phyloP scores from a whole-genome alignment of 2,888 invertebrate species.

The Athripsodes cinereus region DNA sequence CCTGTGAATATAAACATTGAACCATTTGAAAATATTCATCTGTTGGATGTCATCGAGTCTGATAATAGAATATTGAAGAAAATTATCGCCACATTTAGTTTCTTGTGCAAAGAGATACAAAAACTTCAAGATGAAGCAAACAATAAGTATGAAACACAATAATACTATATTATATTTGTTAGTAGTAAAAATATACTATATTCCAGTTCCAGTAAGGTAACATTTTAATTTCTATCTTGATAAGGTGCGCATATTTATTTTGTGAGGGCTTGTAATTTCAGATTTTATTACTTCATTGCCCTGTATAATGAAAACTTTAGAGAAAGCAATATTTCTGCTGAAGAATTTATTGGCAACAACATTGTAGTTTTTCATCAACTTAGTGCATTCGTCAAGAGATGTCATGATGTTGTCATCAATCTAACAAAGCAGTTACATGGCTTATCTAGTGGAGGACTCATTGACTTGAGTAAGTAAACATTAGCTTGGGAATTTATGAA shows the following conservation, averaged over 20 bases:
- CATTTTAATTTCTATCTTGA: too few relatives aligned
- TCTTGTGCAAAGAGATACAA: slow-evolving; percentile 71
- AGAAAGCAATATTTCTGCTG: slow-evolving; percentile 33
- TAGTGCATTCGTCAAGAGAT: slow-evolving; percentile 62
- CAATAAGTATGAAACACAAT: slow-evolving; percentile 48
- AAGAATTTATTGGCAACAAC: slow-evolving; percentile 43
- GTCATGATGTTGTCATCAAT: slow-evolving; percentile 65
- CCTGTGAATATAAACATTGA: slow-evolving; percentile 32
- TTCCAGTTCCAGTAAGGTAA: too few relatives aligned
- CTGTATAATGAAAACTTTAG: slow-evolving; percentile 60
- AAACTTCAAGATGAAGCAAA: slow-evolving; percentile 61
- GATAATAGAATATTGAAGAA: slow-evolving; percentile 78
- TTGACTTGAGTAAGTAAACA: slow-evolving; percentile 46
- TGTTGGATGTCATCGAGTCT: slow-evolving; percentile 68
- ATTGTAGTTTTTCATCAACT: slow-evolving; percentile 59
- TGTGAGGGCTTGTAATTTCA: slow-evolving; percentile 28
- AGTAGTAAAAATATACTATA: too few relatives aligned
- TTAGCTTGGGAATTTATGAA: too few relatives aligned
- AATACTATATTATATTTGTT: too few relatives aligned
- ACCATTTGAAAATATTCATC: slow-evolving; percentile 57
- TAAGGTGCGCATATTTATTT: too few relatives aligned
- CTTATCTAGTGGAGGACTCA: slow-evolving; percentile 50
- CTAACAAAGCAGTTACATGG: slow-evolving; percentile 70
- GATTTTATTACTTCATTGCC: slow-evolving; percentile 54
- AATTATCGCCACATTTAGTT: slow-evolving; percentile 71